Evolutionary conservation across 2,113 vertebrate species (phyloP).

Genomic region (Trogon surrucura): DNA sequence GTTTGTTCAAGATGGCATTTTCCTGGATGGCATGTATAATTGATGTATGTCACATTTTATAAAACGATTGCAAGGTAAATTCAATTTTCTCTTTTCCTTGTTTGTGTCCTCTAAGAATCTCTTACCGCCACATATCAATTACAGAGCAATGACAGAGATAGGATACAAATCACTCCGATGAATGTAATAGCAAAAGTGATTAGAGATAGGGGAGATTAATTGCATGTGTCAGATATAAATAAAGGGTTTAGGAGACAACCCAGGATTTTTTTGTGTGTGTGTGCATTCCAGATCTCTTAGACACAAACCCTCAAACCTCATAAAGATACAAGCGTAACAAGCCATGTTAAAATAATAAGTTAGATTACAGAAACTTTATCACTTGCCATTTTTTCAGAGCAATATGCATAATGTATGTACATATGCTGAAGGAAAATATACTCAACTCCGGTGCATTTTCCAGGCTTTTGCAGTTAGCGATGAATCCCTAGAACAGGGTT

Average conservation of each 20-base stretch:
- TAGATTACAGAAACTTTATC: not conserved
- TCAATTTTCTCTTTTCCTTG: slow-evolving; percentile 53
- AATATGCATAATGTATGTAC: not conserved
- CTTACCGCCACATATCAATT: slow-evolving; percentile 62
- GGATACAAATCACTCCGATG: slow-evolving; percentile 32
- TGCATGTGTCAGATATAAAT: slow-evolving; percentile 53
- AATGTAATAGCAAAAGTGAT: slow-evolving; percentile 48
- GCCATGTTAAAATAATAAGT: not conserved
- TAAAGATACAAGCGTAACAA: not conserved
- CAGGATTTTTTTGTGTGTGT: not conserved
- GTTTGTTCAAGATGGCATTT: slow-evolving; percentile 58
- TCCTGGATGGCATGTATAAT: slow-evolving; percentile 48
- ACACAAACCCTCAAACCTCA: not conserved
- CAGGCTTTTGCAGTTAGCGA: not conserved
- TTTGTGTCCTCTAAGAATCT: slow-evolving; percentile 61
- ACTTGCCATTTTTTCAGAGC: not conserved
- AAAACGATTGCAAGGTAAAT: slow-evolving; percentile 57
- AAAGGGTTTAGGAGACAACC: not conserved
- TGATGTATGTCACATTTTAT: slow-evolving; percentile 44
- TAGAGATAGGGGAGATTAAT: slow-evolving; percentile 50
- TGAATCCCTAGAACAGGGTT: not conserved
- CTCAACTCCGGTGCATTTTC: not conserved
- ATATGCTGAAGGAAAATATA: not conserved
- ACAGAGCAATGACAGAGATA: slow-evolving; percentile 32
- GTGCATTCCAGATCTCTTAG: not conserved